Evolutionary conservation across 1,140 invertebrate genomes (phyloP), one percentile per base, ranked within the genome.

Genomic region (Dreissena rostriformis): DNA sequence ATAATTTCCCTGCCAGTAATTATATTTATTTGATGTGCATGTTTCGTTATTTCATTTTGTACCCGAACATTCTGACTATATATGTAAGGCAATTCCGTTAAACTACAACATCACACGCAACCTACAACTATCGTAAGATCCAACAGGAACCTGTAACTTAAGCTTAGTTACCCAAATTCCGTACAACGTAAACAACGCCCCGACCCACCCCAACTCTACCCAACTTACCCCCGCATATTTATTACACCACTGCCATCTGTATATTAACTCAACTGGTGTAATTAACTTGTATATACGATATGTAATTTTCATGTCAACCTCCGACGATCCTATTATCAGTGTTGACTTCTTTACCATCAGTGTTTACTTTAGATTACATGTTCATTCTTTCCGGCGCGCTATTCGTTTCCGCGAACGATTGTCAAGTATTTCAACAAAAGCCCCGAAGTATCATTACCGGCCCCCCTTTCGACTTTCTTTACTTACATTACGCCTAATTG

Each of bases 351-450:
- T 61, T 61, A 61, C 17, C 17, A 61, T 2, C 2, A 19, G 4
- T 61, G 57, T 61, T 61, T 61, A 61, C 57, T 61, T 61, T 61
- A 61, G 57, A 61, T 61, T 61, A 61, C 57, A 61, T n/a, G 57
- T 61, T 61, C 17, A 61, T n/a, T 61, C 17, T 6, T 24, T n/a
- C 57, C 22, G 17, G 12, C 53, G 19, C 53, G 53, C 53, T 19
- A 14, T 14, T 57, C 57, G 22, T 61, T 61, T 61, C 57, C 22
- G 22, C 12, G 57, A 19, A n/a, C 57, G 17, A 61, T 61, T 24
- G 57, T 61, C 39, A 5, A 57, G 53, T 19, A 12, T 12, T 5
- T 19, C 17, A 6, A 61, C 22, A n/a, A 24, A 61, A 61, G 57
- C 22, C 57, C 57, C 57, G 2, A n/a, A 61, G 17, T 24, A 61